Evolutionary conservation across 2,888 invertebrate genomes (phyloP).

Genomic region (Pterobdella sp.): DNA sequence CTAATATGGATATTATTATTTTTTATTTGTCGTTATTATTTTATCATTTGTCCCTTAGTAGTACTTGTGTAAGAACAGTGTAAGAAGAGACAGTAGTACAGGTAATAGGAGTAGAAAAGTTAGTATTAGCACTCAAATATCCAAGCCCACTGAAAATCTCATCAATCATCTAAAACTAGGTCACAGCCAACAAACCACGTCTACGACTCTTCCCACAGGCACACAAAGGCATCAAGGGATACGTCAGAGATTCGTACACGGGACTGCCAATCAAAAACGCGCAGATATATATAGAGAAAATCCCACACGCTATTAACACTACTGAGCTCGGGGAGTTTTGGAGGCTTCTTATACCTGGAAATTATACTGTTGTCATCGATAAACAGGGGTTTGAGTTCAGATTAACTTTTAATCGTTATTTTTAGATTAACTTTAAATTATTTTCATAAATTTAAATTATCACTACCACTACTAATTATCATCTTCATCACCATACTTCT

Average conservation of each 20-base stretch:
- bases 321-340: slow-evolving; percentile 82
- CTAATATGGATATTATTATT: no score
- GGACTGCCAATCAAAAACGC: slow-evolving; percentile 66
- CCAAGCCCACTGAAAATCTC: no score
- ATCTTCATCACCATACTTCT: neutral
- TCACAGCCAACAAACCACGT: neutral
- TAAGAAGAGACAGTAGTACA: no score
- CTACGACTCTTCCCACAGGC: slow-evolving; percentile 60
- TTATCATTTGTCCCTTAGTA: no score
- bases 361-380: slow-evolving; percentile 65
- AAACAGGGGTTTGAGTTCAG: slow-evolving; percentile 42
- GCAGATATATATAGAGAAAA: slow-evolving; percentile 66
- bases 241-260: slow-evolving; percentile 63
- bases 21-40: no score
- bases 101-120: no score
- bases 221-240: slow-evolving; percentile 76
- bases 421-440: neutral
- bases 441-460: neutral
- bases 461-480: neutral
- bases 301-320: slow-evolving; percentile 71
- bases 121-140: no score
- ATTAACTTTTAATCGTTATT: neutral
- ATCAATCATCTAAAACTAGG: neutral
- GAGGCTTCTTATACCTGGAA: slow-evolving; percentile 80
- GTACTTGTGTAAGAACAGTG: no score